Base-by-base conservation (phyloP, 1,140 invertebrate species). In the Uloborus diversus region DNA sequence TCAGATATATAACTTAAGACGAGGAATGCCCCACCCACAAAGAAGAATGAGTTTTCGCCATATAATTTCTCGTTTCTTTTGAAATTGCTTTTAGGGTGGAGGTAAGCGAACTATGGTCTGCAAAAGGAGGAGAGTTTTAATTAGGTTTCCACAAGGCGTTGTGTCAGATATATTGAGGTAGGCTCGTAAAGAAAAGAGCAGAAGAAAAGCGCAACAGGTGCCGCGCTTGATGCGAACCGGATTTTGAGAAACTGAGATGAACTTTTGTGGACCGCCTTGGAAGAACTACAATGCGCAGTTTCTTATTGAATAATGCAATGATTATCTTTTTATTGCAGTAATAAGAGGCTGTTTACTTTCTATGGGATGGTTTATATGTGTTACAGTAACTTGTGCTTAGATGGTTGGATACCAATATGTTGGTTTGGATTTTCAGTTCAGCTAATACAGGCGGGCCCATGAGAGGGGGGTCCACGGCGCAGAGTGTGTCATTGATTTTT, bases 51-150 rank as follows among this genome's bases (percentile, higher is more conserved):
- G 65, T 28, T 30, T 68, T 68, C 30, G 1, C 49, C 32, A n/a
- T 27, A 28, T 28, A 9, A 23, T 28, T 13, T 7, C 65, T 17
- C 47, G 47, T 28, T 28, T 53, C 47, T 30, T 68, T 68, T 53
- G 5, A 68, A 68, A 68, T 68, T 68, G 27, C 65, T 53, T 68
- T 68, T 53, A 51, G 65, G 65, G 65, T 20, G 65, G 42, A 68
- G 61, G 11, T 28, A 13, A 64, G 35, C 32, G 33, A 64, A 62
- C 14, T 17, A n/a, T 5, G 13, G 0, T 1, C 3, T 4, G 5
- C 4, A 4, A 25, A 25, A 14, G 17, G 13, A 23, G 47, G 17
- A 2, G 65, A 51, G 5, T 68, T 68, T 68, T 68, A 51, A 68
- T 42, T 65, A 28, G 30, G 35, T 14, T 20, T 49, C 47, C 47